Conservation (phyloP, 2,113 vertebrate genomes). For the Myxocyprinus asiaticus region DNA sequence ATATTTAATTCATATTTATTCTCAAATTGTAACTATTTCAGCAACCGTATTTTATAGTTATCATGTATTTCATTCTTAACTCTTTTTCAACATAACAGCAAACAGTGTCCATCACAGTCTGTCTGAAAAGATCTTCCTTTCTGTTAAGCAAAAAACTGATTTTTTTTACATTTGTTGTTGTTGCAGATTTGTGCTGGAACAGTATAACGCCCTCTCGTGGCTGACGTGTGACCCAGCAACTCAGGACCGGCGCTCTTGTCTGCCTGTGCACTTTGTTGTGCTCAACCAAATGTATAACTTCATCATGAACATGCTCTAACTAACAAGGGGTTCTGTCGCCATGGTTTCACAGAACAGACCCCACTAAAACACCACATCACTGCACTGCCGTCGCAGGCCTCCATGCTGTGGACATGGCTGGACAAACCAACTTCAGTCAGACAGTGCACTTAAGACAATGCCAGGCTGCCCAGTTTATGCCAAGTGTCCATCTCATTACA, state of each 20-base stretch:
- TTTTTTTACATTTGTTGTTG: neutral
- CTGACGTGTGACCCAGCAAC: conserved; percentile 94
- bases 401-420: conserved; percentile 2
- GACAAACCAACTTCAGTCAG: conserved; percentile 33
- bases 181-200: conserved; percentile 92
- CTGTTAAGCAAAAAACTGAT: no score
- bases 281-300: conserved; percentile 98
- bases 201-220: conserved; percentile 91
- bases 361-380: neutral
- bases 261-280: conserved; percentile 96
- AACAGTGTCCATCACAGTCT: no score
- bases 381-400: conserved; percentile 31
- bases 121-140: no score
- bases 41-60: no score
- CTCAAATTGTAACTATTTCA: no score
- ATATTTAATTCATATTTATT: no score
- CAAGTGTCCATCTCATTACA: conserved; percentile 69
- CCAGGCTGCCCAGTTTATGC: conserved; percentile 53
- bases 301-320: conserved; percentile 94
- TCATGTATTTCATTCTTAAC: no score
- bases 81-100: no score
- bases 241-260: conserved; percentile 97
- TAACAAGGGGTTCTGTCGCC: conserved; percentile 21
- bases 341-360: neutral
- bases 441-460: conserved; percentile 33